Evolutionary conservation across 2,113 vertebrate species (phyloP).

Genomic region (Tichodroma muraria): DNA sequence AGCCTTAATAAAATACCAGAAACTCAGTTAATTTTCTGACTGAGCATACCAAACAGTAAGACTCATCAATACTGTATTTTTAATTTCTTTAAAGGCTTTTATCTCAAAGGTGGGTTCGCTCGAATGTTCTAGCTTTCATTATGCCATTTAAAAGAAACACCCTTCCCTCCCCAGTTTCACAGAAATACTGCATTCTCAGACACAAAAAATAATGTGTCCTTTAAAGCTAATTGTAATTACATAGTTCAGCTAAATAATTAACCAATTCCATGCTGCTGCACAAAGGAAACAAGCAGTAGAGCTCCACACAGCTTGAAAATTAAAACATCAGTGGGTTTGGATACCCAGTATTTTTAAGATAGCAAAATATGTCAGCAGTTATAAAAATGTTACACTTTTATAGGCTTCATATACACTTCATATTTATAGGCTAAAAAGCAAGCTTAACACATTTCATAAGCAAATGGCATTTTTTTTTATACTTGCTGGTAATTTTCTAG

Average conservation of each 20-base stretch:
- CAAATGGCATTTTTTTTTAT: not conserved
- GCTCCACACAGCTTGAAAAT: not conserved
- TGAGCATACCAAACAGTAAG: not conserved
- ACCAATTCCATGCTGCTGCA: not conserved
- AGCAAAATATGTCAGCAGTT: not conserved
- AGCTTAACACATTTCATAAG: not conserved
- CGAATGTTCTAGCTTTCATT: not conserved
- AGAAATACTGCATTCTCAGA: not conserved
- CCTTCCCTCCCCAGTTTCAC: not conserved
- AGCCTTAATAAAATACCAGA: not conserved
- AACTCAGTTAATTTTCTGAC: not conserved
- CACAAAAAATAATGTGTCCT: not conserved
- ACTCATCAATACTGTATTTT: not conserved
- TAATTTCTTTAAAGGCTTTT: not conserved
- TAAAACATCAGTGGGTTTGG: not conserved
- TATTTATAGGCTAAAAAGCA: not conserved
- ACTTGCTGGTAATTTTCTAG: not conserved
- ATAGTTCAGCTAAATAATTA: conserved; percentile 39
- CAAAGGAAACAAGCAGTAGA: not conserved
- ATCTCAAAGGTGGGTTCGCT: not conserved
- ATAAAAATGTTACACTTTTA: not conserved
- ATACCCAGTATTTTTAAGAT: not conserved
- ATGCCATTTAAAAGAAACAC: not conserved
- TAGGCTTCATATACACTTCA: not conserved
- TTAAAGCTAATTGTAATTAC: conserved; percentile 3